phyloP scores from a whole-genome alignment of 1,140 invertebrate species.

The Drosophila pseudoananassae region DNA sequence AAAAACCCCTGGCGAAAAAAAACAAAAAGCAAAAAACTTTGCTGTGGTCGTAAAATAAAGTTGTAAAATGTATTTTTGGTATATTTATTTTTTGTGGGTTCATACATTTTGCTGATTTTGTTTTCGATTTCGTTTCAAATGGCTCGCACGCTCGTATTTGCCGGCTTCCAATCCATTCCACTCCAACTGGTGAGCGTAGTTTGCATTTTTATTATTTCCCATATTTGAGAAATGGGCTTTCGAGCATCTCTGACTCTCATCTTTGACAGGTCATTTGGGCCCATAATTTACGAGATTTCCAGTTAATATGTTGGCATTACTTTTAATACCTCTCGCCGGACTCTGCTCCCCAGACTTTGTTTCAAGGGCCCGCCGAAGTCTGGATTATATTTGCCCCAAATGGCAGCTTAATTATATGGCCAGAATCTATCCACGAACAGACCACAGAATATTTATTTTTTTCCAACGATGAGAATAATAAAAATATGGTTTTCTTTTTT shows the following conservation, averaged over 20 bases:
- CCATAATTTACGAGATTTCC: conserved; percentile 77
- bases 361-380: conserved; percentile 26
- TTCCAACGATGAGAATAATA: conserved; percentile 60
- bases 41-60: conserved; percentile 73
- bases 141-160: conserved; percentile 46
- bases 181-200: conserved; percentile 42
- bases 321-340: conserved; percentile 53
- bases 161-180: not conserved
- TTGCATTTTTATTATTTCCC: conserved; percentile 53
- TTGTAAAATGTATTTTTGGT: conserved; percentile 77
- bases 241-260: conserved; percentile 15
- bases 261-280: conserved; percentile 70
- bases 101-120: conserved; percentile 54
- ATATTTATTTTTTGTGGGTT: conserved; percentile 15
- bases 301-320: conserved; percentile 77
- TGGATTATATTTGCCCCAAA: conserved; percentile 58
- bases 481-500: conserved; percentile 56
- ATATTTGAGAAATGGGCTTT: conserved; percentile 56
- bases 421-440: conserved; percentile 48
- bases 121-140: conserved; percentile 81
- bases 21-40: conserved; percentile 52
- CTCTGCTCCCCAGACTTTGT: conserved; percentile 1
- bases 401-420: conserved; percentile 65
- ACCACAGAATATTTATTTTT: conserved; percentile 23
- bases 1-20: conserved; percentile 38